Conservation (phyloP, 2,113 vertebrate genomes). For the Hippocampus abdominalis region DNA sequence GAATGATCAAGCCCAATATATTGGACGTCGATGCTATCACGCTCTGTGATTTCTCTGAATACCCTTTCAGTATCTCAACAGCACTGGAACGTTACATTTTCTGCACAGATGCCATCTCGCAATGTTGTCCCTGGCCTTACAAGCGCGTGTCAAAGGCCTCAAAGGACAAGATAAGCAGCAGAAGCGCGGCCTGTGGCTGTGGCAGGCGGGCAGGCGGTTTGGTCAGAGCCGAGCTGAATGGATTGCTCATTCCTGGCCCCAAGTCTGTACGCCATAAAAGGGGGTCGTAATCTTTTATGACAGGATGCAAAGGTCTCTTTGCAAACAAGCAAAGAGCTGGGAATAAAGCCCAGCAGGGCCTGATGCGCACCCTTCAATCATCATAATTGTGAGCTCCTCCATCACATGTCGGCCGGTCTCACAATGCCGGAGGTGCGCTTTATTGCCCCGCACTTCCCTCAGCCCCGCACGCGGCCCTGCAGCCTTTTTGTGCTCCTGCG, state of each 20-base stretch:
- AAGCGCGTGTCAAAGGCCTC: constrained; percentile 67
- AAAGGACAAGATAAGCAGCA: constrained; percentile 71
- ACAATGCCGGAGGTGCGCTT: constrained; percentile 81
- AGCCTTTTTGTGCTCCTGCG: constrained; percentile 74
- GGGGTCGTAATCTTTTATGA: constrained; percentile 88
- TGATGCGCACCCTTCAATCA: constrained; percentile 81
- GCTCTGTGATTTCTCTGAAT: too few relatives aligned
- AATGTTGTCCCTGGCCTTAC: constrained; percentile 43
- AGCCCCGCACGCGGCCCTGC: constrained; percentile 69
- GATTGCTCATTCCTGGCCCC: constrained; percentile 76
- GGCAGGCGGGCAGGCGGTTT: constrained; percentile 74
- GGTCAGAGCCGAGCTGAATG: constrained; percentile 80
- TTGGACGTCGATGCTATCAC: too few relatives aligned
- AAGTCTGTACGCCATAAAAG: constrained; percentile 82
- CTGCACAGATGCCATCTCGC: constrained; percentile 66
- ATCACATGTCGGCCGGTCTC: constrained; percentile 78
- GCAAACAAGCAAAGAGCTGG: constrained; percentile 82
- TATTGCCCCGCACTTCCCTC: constrained; percentile 81
- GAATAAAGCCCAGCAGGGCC: constrained; percentile 86
- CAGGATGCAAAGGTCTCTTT: constrained; percentile 84
- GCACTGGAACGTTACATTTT: constrained; percentile 49
- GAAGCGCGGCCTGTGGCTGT: constrained; percentile 83
- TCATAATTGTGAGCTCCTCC: constrained; percentile 78
- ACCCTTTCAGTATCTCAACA: background rate
- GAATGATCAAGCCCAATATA: too few relatives aligned